Conservation (phyloP, 2,113 vertebrate species). For the Tetraodon nigroviridis region DNA sequence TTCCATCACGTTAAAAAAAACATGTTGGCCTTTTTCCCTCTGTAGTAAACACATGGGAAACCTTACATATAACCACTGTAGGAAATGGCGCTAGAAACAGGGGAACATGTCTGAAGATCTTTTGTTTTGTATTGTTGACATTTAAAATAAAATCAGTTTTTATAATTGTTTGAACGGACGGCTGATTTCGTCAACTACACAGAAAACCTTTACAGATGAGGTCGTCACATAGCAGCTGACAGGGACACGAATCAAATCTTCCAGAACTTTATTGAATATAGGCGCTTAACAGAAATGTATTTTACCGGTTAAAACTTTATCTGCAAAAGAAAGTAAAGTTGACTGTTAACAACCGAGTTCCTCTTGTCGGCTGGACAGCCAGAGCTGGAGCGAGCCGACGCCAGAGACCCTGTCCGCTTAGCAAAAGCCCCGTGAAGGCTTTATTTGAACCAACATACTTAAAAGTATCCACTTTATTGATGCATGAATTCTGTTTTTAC, state of each 20-base stretch:
- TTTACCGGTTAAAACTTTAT: conserved; percentile 44
- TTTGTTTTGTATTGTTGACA: conserved; percentile 73
- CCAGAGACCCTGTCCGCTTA: conserved; percentile 42
- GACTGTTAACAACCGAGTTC: conserved; percentile 11
- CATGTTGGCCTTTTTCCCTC: not conserved
- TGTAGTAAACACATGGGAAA: not conserved
- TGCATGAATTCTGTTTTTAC: conserved; percentile 26
- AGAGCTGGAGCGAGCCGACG: conserved; percentile 30
- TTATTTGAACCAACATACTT: conserved; percentile 37
- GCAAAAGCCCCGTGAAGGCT: conserved; percentile 52
- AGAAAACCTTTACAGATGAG: too few relatives aligned
- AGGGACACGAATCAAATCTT: conserved; percentile 57
- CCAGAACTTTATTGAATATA: conserved; percentile 69
- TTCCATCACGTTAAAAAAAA: not conserved
- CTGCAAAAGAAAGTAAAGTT: conserved; percentile 48
- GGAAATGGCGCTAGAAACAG: conserved; percentile 25
- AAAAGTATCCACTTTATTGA: conserved; percentile 43
- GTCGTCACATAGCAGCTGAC: not conserved
- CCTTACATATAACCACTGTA: conserved; percentile 44
- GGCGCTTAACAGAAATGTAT: conserved; percentile 46
- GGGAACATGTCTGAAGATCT: conserved; percentile 48
- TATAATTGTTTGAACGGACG: conserved; percentile 16
- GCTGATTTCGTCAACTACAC: too few relatives aligned
- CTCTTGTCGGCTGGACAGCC: conserved; percentile 22
- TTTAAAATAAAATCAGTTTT: conserved; percentile 73